Evolutionary conservation across 2,113 vertebrate genomes (phyloP).

Genomic region (Scartelaos histophorus): DNA sequence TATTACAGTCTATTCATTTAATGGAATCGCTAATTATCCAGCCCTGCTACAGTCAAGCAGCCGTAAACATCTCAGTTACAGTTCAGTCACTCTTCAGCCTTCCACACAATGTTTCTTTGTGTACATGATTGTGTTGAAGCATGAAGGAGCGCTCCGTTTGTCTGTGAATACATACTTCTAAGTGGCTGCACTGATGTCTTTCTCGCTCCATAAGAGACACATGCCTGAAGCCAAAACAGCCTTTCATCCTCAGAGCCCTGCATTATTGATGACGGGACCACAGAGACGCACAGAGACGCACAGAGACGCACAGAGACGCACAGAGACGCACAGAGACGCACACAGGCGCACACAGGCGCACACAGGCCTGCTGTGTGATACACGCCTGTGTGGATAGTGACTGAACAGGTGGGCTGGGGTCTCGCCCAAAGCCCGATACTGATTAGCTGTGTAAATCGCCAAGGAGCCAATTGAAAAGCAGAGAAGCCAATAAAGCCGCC

Average conservation of each 20-base stretch:
- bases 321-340: conserved; percentile 66
- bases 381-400: conserved; percentile 13
- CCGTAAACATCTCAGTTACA: neutral
- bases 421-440: conserved; percentile 15
- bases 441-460: conserved; percentile 55
- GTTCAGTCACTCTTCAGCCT: neutral
- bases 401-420: conserved; percentile 58
- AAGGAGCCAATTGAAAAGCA: conserved; percentile 58
- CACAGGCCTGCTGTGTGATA: conserved; percentile 58
- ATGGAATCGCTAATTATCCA: neutral
- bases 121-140: conserved; percentile 15
- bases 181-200: conserved; percentile 60
- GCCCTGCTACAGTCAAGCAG: neutral
- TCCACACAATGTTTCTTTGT: neutral
- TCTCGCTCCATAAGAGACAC: conserved; percentile 64
- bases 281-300: conserved; percentile 67
- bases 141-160: conserved; percentile 38
- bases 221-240: conserved; percentile 73
- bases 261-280: conserved; percentile 74
- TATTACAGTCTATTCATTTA: too few species aligned
- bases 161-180: conserved; percentile 59
- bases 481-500: conserved; percentile 48
- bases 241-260: conserved; percentile 74
- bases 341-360: too few species aligned
- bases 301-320: conserved; percentile 67